Conservation (phyloP, 2,888 invertebrate genomes). For the Aphidoletes aphidimyza region DNA sequence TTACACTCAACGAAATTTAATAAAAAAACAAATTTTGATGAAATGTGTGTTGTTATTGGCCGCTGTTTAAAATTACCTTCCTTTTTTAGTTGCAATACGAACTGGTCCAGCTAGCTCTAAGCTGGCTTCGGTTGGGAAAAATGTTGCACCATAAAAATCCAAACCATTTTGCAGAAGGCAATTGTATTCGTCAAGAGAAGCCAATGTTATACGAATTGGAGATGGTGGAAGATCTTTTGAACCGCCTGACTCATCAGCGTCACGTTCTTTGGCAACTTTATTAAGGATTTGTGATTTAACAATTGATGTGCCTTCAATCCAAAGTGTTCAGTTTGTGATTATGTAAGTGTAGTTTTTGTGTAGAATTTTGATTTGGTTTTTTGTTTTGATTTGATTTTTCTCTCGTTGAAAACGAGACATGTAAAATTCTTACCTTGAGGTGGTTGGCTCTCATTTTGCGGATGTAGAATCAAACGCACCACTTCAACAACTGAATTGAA, state of each 20-base stretch:
- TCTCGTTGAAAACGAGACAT: background rate
- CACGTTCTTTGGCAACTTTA: conserved; percentile 68
- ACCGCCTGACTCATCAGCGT: conserved; percentile 63
- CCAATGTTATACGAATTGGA: conserved; percentile 78
- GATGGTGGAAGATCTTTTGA: conserved; percentile 71
- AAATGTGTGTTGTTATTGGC: no score
- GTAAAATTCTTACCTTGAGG: conserved; percentile 9
- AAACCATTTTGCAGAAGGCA: conserved; percentile 83
- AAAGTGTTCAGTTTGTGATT: conserved; percentile 40
- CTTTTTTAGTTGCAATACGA: conserved; percentile 69
- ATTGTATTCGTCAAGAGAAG: conserved; percentile 80
- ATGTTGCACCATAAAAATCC: conserved; percentile 89
- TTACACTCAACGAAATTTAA: background rate
- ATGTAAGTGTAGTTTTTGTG: background rate
- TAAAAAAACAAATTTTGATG: no score
- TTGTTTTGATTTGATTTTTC: background rate
- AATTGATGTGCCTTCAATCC: conserved; percentile 66
- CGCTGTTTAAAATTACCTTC: no score
- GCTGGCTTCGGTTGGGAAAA: conserved; percentile 84
- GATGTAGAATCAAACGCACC: conserved; percentile 71
- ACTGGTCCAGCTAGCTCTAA: conserved; percentile 74
- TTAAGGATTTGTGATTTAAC: conserved; percentile 65
- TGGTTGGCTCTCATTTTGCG: conserved; percentile 59
- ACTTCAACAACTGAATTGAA: conserved; percentile 85
- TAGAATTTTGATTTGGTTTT: background rate